A percentile compares a stretch with the other conserved stretches of the same genome.
These are phyloP conservation scores for Ptychoptera contaminata DNA, from an alignment of 2,888 invertebrate genomes.

Conservation along the genomic window DNA sequence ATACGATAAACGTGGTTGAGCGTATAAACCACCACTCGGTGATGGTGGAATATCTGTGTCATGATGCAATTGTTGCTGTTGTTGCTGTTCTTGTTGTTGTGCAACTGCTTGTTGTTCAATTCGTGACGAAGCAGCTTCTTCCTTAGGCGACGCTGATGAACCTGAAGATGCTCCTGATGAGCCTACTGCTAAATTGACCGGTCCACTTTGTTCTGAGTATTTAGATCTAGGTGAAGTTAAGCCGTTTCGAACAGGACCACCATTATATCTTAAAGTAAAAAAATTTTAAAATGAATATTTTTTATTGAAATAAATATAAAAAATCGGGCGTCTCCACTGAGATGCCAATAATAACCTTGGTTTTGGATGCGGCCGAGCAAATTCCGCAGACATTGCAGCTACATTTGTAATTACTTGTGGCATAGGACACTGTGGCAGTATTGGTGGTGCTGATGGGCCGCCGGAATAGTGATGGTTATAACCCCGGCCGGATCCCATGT, in stretches of 20 bases:
- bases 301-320: conserved; percentile 9
- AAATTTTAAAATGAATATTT: conserved; percentile 3
- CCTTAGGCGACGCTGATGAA: conserved; percentile 1
- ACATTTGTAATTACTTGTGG: conserved; percentile 4
- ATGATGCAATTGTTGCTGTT: not conserved
- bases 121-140: not conserved
- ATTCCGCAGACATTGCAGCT: conserved; percentile 17
- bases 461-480: conserved; percentile 5
- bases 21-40: conserved; percentile 1
- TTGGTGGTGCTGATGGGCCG: conserved; percentile 3
- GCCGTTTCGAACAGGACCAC: not conserved
- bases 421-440: conserved; percentile 1
- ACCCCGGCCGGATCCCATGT: conserved; percentile 7
- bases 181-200: conserved; percentile 17
- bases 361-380: conserved; percentile 19
- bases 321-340: conserved; percentile 1
- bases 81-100: conserved; percentile 11
- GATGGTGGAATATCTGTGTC: not conserved
- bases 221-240: conserved; percentile 8
- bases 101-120: not conserved
- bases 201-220: conserved; percentile 16
- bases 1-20: not conserved
- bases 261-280: not conserved
- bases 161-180: not conserved
- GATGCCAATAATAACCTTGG: conserved; percentile 11